Evolutionary conservation across 2,113 vertebrate species (phyloP).

Genomic region (Podocnemis expansa): DNA sequence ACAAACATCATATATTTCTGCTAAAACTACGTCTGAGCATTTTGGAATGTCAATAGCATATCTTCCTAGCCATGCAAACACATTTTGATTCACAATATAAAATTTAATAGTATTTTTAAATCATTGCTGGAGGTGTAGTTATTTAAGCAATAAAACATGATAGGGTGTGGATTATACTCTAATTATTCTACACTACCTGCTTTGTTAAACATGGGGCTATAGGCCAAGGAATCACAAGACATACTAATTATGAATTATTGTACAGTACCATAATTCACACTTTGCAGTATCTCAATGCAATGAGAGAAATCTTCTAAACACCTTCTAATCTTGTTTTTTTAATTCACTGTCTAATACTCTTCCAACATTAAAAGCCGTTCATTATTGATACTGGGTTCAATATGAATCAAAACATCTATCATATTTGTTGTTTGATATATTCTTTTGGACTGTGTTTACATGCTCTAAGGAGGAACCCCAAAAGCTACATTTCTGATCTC

Average conservation of each 20-base stretch:
- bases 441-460: background rate
- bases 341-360: background rate
- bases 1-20: constrained; percentile 61
- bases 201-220: constrained; percentile 60
- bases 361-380: background rate
- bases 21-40: constrained; percentile 67
- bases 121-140: constrained; percentile 63
- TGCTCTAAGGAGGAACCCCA: background rate
- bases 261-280: constrained; percentile 65
- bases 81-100: constrained; percentile 75
- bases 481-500: background rate
- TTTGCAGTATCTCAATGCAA: constrained; percentile 51
- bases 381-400: background rate
- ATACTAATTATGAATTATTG: constrained; percentile 58
- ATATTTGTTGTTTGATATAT: background rate
- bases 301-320: constrained; percentile 63
- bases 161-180: constrained; percentile 68
- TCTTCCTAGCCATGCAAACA: constrained; percentile 73
- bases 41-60: constrained; percentile 67
- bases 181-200: constrained; percentile 75
- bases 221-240: constrained; percentile 63
- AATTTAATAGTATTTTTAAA: constrained; percentile 72
- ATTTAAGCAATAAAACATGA: constrained; percentile 63
- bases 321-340: constrained; percentile 21
- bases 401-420: background rate